Conservation (phyloP, 1,140 invertebrate genomes). For the Lepidurus apus region DNA sequence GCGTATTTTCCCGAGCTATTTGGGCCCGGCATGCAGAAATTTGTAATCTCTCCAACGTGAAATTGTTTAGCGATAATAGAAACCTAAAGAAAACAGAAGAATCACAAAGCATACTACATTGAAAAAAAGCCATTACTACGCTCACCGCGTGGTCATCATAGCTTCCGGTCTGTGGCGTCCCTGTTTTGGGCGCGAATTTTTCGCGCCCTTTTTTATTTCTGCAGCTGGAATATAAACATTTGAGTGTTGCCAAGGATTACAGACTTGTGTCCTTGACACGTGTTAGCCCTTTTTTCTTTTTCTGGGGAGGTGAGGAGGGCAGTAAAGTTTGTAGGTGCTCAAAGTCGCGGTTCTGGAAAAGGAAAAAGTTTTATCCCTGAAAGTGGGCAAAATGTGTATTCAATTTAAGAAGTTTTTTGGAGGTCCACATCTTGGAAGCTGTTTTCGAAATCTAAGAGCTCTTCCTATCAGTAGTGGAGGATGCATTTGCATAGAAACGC, state of each 20-base stretch:
- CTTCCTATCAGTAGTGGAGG: too few relatives aligned
- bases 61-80: too few relatives aligned
- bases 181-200: too few relatives aligned
- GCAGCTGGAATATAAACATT: background rate
- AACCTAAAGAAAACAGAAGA: too few relatives aligned
- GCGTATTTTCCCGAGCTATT: background rate
- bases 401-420: background rate
- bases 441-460: too few relatives aligned
- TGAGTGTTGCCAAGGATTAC: background rate
- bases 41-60: background rate
- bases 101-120: too few relatives aligned
- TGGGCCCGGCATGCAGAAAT: background rate
- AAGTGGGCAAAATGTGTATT: background rate
- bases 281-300: background rate
- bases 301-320: too few relatives aligned
- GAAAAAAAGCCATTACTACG: too few relatives aligned
- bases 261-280: slow-evolving; percentile 14
- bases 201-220: background rate
- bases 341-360: background rate
- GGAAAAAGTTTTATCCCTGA: background rate
- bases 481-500: too few relatives aligned
- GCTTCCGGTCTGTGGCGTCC: too few relatives aligned
- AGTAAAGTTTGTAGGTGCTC: background rate
- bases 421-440: too few relatives aligned
- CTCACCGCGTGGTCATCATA: too few relatives aligned